Evolutionary conservation across 2,113 vertebrate species (phyloP).

Genomic region (Sapajus apella): DNA sequence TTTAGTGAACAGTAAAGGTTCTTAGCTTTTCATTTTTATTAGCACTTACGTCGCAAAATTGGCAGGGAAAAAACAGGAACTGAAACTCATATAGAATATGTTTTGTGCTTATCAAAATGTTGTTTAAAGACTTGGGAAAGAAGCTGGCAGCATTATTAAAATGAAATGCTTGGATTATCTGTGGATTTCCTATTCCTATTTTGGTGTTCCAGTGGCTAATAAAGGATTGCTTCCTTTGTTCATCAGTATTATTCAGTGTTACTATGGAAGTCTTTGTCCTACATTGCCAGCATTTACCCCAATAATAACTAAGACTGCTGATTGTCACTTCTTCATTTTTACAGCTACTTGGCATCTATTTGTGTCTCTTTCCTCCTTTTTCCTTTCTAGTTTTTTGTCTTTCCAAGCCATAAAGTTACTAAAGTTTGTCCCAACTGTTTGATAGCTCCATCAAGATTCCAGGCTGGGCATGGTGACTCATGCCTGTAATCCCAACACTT

Average conservation of each 20-base stretch:
- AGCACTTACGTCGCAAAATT: neutral
- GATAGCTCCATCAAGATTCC: neutral
- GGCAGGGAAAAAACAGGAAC: neutral
- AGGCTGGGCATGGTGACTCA: no score
- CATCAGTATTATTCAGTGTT: neutral
- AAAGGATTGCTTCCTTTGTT: neutral
- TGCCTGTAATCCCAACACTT: no score
- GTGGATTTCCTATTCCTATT: neutral
- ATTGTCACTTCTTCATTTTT: neutral
- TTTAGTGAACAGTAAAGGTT: neutral
- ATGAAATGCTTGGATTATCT: neutral
- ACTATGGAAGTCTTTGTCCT: neutral
- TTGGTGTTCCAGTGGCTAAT: neutral
- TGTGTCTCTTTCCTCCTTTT: neutral
- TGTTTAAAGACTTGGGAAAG: neutral
- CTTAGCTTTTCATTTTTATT: neutral
- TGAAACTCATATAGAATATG: slow-evolving; percentile 23
- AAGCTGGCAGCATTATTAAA: neutral
- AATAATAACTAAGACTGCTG: neutral
- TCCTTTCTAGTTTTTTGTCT: slow-evolving; percentile 11
- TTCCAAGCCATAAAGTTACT: neutral
- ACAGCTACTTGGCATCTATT: neutral
- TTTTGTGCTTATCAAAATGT: neutral
- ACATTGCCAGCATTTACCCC: neutral
- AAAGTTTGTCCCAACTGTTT: neutral